Percentiles rank a stretch among this genome's conserved stretches.
phyloP scores from a whole-genome alignment of 2,113 vertebrate genomes.

The Salvelinus alpinus region DNA sequence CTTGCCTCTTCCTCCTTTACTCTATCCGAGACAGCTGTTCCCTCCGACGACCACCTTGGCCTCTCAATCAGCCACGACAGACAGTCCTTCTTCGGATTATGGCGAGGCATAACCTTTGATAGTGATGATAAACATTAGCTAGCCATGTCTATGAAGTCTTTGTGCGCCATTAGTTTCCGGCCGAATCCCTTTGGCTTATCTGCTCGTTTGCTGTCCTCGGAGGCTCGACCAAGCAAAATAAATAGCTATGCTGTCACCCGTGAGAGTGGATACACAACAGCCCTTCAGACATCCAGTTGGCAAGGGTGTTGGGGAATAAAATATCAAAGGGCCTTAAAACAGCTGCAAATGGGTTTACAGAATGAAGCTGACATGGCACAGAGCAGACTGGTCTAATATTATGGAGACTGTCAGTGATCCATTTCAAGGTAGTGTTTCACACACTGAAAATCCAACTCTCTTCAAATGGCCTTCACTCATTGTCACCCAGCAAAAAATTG shows the following conservation, averaged over 20 bases:
- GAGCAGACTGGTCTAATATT: conserved; percentile 71
- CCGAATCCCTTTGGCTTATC: conserved; percentile 68
- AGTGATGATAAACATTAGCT: conserved; percentile 70
- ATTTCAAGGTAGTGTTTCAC: conserved; percentile 21
- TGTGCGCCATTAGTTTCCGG: conserved; percentile 52
- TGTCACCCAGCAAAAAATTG: not conserved
- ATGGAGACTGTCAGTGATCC: conserved; percentile 58
- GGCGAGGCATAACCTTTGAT: conserved; percentile 66
- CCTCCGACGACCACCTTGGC: conserved; percentile 35
- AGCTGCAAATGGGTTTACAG: conserved; percentile 70
- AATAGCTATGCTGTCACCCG: conserved; percentile 75
- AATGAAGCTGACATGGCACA: conserved; percentile 68
- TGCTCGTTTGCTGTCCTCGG: conserved; percentile 64
- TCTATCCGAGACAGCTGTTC: conserved; percentile 48
- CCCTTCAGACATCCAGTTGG: conserved; percentile 62
- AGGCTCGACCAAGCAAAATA: conserved; percentile 55
- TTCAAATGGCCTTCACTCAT: not conserved
- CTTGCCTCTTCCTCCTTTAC: conserved; percentile 30
- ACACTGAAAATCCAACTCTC: not conserved
- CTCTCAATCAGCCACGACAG: conserved; percentile 48
- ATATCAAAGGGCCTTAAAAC: conserved; percentile 66
- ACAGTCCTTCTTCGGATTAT: conserved; percentile 55
- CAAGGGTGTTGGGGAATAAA: conserved; percentile 56
- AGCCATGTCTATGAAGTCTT: conserved; percentile 62
- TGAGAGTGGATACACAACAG: conserved; percentile 66